These are phyloP conservation scores for Albula goreensis DNA, from an alignment of 2,113 vertebrate genomes.

Conservation along the genomic window DNA sequence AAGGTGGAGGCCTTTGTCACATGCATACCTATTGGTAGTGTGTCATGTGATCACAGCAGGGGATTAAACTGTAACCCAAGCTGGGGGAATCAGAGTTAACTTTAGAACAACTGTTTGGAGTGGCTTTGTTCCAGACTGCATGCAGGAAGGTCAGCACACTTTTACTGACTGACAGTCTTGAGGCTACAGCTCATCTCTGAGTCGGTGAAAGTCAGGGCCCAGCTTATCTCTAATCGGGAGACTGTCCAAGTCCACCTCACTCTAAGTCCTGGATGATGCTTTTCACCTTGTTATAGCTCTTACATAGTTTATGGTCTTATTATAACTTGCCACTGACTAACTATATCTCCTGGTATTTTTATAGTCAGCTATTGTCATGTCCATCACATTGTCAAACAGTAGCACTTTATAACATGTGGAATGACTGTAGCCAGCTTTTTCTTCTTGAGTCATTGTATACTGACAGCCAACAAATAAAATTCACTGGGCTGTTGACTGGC, in stretches of 20 bases:
- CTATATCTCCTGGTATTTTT: not conserved
- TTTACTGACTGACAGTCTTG: constrained; percentile 27
- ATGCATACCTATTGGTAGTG: not conserved
- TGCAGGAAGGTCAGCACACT: constrained; percentile 56
- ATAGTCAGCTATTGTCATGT: not conserved
- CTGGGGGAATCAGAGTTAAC: constrained; percentile 53
- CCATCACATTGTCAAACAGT: not conserved
- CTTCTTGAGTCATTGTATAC: not conserved
- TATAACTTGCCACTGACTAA: not conserved
- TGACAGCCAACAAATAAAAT: not conserved
- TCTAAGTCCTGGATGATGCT: not conserved
- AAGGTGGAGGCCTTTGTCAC: not conserved
- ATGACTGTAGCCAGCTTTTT: not conserved
- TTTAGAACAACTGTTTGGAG: constrained; percentile 64
- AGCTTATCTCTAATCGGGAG: not conserved
- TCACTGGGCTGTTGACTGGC: not conserved
- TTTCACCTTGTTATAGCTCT: not conserved
- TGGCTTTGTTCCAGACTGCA: constrained; percentile 50
- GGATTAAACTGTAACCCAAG: constrained; percentile 60
- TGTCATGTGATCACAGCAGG: constrained; percentile 56
- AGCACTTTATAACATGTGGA: not conserved
- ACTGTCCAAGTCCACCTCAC: not conserved
- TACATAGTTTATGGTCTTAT: not conserved
- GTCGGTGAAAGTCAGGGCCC: constrained; percentile 7
- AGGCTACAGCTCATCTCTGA: not conserved